A percentile compares a stretch with the other conserved stretches of the same genome.
phyloP scores from a whole-genome alignment of 2,888 invertebrate species.

The Arctia plantaginis region DNA sequence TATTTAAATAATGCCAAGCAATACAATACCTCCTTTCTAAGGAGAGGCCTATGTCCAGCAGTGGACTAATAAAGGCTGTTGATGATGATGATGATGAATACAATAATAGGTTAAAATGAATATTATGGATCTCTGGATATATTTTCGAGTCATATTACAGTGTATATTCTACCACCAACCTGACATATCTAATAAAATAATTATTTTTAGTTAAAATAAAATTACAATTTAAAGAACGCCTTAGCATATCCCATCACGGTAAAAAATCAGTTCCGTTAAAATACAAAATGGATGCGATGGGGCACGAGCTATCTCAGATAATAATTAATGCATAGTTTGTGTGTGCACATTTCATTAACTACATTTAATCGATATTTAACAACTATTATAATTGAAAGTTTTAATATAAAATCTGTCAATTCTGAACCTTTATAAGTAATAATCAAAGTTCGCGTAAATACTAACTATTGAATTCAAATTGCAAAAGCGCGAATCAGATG shows the following conservation, averaged over 20 bases:
- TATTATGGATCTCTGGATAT: neutral
- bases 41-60: too few relatives aligned
- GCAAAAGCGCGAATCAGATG: neutral
- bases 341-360: conserved; percentile 1
- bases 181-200: neutral
- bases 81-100: too few relatives aligned
- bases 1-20: neutral
- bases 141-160: neutral
- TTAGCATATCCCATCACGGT: neutral
- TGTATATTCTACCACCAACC: neutral
- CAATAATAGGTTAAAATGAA: neutral
- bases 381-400: conserved; percentile 4
- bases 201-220: neutral
- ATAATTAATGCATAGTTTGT: conserved; percentile 8
- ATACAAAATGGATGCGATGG: neutral
- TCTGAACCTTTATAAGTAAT: neutral
- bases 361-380: conserved; percentile 1
- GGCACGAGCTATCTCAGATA: neutral
- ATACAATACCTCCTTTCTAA: too few relatives aligned
- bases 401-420: neutral
- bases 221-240: neutral
- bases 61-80: too few relatives aligned
- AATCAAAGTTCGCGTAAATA: neutral
- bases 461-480: neutral
- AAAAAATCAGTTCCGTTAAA: conserved; percentile 3